Conservation (phyloP, 2,113 vertebrate species). For the Coptodon rendalli region DNA sequence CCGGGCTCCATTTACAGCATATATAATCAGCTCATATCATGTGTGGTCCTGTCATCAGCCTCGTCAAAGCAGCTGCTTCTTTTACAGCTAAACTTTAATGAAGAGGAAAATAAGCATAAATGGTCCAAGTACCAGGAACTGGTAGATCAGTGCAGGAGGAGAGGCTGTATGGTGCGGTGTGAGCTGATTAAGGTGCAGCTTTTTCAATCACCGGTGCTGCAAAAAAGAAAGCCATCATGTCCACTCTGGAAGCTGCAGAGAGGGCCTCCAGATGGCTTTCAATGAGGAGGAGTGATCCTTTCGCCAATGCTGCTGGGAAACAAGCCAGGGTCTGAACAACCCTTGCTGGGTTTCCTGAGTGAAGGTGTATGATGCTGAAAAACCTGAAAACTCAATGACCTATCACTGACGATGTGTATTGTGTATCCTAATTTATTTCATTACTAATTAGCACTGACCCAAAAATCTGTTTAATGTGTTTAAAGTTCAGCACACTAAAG, state of each 20-base stretch:
- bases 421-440: neutral
- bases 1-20: neutral
- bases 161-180: neutral
- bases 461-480: neutral
- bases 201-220: neutral
- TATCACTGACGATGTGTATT: neutral
- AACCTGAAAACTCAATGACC: neutral
- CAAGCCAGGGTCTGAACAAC: neutral
- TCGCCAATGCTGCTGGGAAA: neutral
- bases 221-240: neutral
- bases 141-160: neutral
- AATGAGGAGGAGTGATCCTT: neutral
- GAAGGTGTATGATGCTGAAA: neutral
- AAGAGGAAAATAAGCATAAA: neutral
- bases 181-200: neutral
- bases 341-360: neutral
- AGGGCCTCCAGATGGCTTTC: neutral
- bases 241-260: neutral
- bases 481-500: neutral
- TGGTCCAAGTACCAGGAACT: neutral
- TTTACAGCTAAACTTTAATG: neutral
- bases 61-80: neutral
- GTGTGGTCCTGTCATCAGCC: neutral
- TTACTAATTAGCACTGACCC: neutral
- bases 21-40: neutral